These are phyloP conservation scores for Calameuta pallipes DNA, from an alignment of 2,888 invertebrate genomes.

Conservation along the genomic window DNA sequence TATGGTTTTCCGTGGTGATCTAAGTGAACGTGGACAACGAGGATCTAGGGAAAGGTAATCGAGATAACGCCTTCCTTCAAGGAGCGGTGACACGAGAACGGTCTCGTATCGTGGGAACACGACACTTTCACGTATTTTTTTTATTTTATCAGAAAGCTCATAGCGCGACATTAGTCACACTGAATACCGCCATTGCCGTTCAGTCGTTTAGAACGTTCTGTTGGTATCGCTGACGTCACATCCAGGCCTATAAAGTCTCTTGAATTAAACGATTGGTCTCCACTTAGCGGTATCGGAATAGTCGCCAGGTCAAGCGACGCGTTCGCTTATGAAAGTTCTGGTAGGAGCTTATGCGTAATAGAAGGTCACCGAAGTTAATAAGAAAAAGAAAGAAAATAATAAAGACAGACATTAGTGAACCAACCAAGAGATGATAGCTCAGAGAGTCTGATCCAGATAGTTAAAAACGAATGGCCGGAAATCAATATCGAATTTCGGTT, in stretches of 20 bases:
- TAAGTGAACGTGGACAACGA: not conserved
- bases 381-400: not conserved
- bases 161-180: conserved; percentile 22
- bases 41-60: not conserved
- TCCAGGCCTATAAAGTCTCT: conserved; percentile 36
- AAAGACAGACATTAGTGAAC: not conserved
- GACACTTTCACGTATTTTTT: conserved; percentile 59
- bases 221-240: conserved; percentile 35
- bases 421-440: not conserved
- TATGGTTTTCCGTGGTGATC: not conserved
- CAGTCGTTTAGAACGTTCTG: not conserved
- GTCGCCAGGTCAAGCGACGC: not conserved
- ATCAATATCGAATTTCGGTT: not conserved
- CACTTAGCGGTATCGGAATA: not conserved
- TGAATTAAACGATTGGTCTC: not conserved
- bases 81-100: conserved; percentile 32
- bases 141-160: conserved; percentile 56
- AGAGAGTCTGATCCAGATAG: conserved; percentile 15
- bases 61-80: not conserved
- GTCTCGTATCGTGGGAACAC: conserved; percentile 56
- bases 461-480: not conserved
- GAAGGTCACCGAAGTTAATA: not conserved
- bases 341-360: not conserved
- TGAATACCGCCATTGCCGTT: not conserved
- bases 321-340: not conserved